A percentile compares a stretch with the other conserved stretches of the same genome.
Conservation (phyloP, 2,113 vertebrate genomes). For the Erinaceus europaeus region DNA sequence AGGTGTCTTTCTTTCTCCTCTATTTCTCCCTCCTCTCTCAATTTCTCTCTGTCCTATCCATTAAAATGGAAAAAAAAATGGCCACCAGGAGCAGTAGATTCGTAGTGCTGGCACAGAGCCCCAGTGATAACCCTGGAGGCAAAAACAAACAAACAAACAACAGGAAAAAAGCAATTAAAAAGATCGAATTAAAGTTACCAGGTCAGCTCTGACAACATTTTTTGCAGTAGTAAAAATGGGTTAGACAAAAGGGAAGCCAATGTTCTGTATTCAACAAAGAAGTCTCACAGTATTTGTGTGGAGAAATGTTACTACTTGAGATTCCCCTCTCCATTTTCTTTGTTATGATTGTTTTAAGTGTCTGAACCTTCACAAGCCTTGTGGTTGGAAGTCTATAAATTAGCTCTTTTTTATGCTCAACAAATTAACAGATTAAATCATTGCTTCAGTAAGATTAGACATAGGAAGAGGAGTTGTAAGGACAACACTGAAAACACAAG, state of each 20-base stretch:
- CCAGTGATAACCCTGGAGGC: no score
- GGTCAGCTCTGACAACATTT: no score
- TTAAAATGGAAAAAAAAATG: no score
- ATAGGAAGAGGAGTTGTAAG: background rate
- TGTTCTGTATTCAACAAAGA: background rate
- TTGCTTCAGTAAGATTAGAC: background rate
- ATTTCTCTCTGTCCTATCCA: no score
- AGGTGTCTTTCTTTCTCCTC: no score
- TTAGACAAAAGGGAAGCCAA: background rate
- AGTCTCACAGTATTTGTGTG: background rate
- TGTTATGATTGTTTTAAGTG: background rate
- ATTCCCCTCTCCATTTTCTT: background rate
- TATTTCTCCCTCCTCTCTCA: no score
- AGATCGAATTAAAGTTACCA: no score
- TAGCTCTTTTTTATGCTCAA: background rate
- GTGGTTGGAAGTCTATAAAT: background rate
- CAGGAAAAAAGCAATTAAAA: no score
- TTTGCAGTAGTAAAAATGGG: background rate
- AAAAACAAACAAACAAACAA: no score
- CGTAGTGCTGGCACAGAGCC: no score
- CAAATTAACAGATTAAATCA: background rate
- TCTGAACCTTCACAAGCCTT: background rate
- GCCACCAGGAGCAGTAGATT: no score
- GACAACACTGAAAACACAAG: background rate
- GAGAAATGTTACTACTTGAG: slow-evolving; percentile 18